Evolutionary conservation across 2,797 vertebrate genomes (phyloP).

Genomic region (Ambastaia sidthimunki): DNA sequence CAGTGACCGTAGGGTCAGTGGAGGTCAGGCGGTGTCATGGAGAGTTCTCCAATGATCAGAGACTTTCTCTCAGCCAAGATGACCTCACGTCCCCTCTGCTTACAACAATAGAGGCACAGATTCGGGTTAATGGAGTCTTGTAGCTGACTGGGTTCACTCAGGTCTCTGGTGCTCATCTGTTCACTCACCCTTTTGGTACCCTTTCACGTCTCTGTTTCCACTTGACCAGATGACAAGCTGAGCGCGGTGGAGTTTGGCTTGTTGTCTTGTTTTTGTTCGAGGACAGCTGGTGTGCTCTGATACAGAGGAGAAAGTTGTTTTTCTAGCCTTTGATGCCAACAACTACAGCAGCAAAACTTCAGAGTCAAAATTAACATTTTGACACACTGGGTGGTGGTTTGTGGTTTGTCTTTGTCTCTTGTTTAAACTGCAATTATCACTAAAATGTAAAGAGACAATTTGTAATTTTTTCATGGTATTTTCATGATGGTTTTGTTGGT

Average conservation of each 20-base stretch:
- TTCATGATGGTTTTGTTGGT: background rate
- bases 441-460: background rate
- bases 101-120: slow-evolving; percentile 39
- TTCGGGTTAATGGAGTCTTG: slow-evolving; percentile 17
- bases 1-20: slow-evolving; percentile 54
- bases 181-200: slow-evolving; percentile 30
- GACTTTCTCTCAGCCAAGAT: slow-evolving; percentile 7
- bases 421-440: background rate
- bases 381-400: background rate
- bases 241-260: background rate
- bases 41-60: slow-evolving; percentile 28
- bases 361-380: background rate
- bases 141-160: slow-evolving; percentile 20
- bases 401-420: background rate
- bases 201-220: slow-evolving; percentile 37
- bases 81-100: slow-evolving; percentile 15
- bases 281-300: slow-evolving; percentile 13
- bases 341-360: background rate
- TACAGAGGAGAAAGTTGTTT: background rate
- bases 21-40: slow-evolving; percentile 63
- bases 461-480: background rate
- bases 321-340: background rate
- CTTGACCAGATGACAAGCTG: slow-evolving; percentile 25
- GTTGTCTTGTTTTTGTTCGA: slow-evolving; percentile 14
- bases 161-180: slow-evolving; percentile 24